Percentiles rank a stretch among this genome's conserved stretches.
Evolutionary conservation across 1,140 invertebrate species (phyloP).

Genomic region (Drosophila setifemur): DNA sequence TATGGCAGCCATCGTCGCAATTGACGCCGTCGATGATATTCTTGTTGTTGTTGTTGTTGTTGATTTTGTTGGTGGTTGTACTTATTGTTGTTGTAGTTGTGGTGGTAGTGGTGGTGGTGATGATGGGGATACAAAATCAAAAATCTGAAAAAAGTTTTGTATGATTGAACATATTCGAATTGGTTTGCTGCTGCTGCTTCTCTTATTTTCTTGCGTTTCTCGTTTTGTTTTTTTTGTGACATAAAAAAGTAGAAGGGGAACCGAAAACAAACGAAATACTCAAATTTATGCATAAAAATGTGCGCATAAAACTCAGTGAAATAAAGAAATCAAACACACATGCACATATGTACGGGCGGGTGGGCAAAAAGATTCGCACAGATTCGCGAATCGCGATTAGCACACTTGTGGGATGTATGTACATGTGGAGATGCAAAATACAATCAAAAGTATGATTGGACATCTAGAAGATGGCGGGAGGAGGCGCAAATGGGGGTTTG

Average conservation of each 20-base stretch:
- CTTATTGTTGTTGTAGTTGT: conserved; percentile 67
- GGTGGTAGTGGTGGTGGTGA: conserved; percentile 74
- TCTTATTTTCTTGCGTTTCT: conserved; percentile 24
- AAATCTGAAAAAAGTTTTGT: conserved; percentile 78
- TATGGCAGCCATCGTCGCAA: conserved; percentile 81
- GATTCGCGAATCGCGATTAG: neutral
- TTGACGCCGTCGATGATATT: conserved; percentile 68
- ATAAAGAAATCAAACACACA: conserved; percentile 37
- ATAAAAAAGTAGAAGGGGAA: conserved; percentile 35
- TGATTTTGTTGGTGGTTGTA: conserved; percentile 54
- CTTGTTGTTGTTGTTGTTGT: conserved; percentile 49
- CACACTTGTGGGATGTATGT: conserved; percentile 3
- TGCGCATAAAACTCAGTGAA: conserved; percentile 54
- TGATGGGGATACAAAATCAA: conserved; percentile 81
- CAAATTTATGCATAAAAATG: conserved; percentile 70
- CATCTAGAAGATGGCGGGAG: neutral
- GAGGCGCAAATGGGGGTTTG: conserved; percentile 27
- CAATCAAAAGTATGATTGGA: conserved; percentile 48
- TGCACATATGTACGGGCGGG: conserved; percentile 30
- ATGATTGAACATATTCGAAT: conserved; percentile 75
- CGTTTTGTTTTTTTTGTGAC: conserved; percentile 27
- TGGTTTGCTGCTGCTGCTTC: conserved; percentile 26
- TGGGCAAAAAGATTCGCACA: conserved; percentile 11
- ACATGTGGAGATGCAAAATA: conserved; percentile 34
- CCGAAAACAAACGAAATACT: conserved; percentile 27